A percentile compares a stretch with the other conserved stretches of the same genome.
These are phyloP conservation scores for Brachystomella parvula DNA, from an alignment of 1,140 invertebrate genomes.

Conservation along the genomic window DNA sequence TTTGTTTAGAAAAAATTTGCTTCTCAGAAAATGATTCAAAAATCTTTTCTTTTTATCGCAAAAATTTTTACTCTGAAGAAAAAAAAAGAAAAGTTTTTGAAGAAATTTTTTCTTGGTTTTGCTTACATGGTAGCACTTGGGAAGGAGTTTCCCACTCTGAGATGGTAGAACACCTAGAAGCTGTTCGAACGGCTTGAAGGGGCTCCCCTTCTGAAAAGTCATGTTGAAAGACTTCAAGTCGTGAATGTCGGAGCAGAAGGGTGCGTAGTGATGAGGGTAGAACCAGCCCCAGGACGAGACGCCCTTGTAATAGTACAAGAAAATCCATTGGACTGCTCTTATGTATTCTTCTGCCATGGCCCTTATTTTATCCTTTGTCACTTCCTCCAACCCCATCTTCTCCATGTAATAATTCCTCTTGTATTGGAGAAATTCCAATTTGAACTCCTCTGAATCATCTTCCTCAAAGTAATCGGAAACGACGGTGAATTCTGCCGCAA, in stretches of 20 bases:
- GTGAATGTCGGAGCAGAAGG: conserved; percentile 87
- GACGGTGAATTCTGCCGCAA: conserved; percentile 40
- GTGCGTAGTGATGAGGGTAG: conserved; percentile 93
- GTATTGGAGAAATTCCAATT: conserved; percentile 69
- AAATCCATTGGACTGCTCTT: conserved; percentile 88
- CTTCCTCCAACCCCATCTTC: conserved; percentile 70
- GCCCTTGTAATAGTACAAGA: conserved; percentile 93
- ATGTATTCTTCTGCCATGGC: conserved; percentile 84
- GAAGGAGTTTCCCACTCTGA: conserved; percentile 59
- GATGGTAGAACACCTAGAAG: conserved; percentile 84
- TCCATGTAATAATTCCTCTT: conserved; percentile 87
- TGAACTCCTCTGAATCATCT: conserved; percentile 31
- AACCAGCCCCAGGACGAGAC: conserved; percentile 96
- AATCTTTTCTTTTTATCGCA: no score
- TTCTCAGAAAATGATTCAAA: no score
- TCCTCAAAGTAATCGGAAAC: conserved; percentile 51
- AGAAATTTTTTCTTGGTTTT: no score
- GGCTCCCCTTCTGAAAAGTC: conserved; percentile 60
- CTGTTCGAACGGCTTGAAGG: conserved; percentile 92
- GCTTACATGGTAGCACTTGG: conserved; percentile 60
- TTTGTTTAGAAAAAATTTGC: no score
- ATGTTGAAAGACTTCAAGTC: conserved; percentile 59
- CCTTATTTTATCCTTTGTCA: conserved; percentile 64
- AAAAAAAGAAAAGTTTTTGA: no score
- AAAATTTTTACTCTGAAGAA: no score